phyloP scores from a whole-genome alignment of 2,113 vertebrate species.

The Irena cyanogastra region DNA sequence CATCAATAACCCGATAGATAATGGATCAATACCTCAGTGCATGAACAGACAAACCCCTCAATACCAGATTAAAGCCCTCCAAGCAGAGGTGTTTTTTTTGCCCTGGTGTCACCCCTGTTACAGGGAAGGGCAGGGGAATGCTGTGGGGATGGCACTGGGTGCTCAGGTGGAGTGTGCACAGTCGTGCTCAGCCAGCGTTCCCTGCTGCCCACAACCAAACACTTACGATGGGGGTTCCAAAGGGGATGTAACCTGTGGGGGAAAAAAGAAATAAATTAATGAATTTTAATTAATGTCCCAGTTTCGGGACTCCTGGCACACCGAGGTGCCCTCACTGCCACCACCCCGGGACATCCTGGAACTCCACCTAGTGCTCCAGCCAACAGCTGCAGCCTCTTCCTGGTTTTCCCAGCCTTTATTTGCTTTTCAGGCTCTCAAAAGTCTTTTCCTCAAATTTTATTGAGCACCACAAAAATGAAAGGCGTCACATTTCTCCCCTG shows the following conservation, averaged over 20 bases:
- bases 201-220: not conserved
- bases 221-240: conserved; percentile 92
- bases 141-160: rapidly evolving
- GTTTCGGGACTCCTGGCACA: not conserved
- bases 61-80: too few species aligned
- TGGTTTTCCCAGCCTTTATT: not conserved
- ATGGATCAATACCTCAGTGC: too few species aligned
- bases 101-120: too few species aligned
- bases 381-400: not conserved
- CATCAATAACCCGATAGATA: not conserved
- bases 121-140: too few species aligned
- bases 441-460: not conserved
- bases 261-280: not conserved
- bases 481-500: not conserved
- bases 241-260: conserved; percentile 87
- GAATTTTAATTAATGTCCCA: not conserved
- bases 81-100: not conserved
- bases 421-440: not conserved
- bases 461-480: not conserved
- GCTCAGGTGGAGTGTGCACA: not conserved
- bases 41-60: not conserved
- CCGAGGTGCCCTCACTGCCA: too few species aligned
- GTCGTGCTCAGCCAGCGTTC: not conserved
- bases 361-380: not conserved
- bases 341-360: not conserved